These are phyloP conservation scores for Aldabrachelys gigantea DNA, from an alignment of 2,113 vertebrate genomes.

Conservation along the genomic window DNA sequence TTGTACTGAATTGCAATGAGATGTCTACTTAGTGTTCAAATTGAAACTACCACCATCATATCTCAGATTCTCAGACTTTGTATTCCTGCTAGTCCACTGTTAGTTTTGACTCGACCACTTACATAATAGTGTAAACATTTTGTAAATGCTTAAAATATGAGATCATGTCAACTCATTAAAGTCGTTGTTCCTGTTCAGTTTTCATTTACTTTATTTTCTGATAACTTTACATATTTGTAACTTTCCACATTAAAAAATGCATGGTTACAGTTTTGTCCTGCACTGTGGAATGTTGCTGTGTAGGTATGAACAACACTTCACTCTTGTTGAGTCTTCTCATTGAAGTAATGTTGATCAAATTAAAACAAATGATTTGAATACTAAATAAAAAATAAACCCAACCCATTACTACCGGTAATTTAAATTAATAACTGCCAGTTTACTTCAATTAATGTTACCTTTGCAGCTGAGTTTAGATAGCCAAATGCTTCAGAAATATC, in stretches of 20 bases:
- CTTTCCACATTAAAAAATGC: background rate
- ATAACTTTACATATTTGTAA: background rate
- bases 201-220: background rate
- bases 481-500: background rate
- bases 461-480: background rate
- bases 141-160: background rate
- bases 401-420: background rate
- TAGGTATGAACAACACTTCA: background rate
- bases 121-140: background rate
- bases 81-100: background rate
- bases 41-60: background rate
- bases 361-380: background rate
- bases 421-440: background rate
- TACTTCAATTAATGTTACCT: background rate
- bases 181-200: conserved; percentile 6
- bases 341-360: background rate
- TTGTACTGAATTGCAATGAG: background rate
- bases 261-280: background rate
- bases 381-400: background rate
- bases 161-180: background rate
- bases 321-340: background rate
- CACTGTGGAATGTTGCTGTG: background rate
- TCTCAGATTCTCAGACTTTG: background rate
- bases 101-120: background rate
- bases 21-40: background rate